Evolutionary conservation across 2,113 vertebrate species (phyloP).

Genomic region (Nannospalax galili): DNA sequence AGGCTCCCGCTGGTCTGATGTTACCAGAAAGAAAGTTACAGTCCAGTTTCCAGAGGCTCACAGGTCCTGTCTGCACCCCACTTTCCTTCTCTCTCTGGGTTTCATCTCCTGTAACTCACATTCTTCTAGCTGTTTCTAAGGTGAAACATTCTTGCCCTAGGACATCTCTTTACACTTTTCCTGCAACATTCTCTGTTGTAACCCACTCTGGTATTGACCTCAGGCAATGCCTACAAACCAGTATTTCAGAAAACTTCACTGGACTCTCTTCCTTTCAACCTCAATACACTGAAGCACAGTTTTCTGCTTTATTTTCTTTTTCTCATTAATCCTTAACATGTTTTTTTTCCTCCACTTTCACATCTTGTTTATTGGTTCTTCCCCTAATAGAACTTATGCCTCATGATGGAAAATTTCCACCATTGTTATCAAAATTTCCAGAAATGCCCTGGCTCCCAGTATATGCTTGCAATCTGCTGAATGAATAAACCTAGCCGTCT

Average conservation of each 20-base stretch:
- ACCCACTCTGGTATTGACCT: not conserved
- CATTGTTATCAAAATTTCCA: not conserved
- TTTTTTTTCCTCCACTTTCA: not conserved
- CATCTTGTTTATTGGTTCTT: not conserved
- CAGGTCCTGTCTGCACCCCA: not conserved
- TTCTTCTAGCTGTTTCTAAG: not conserved
- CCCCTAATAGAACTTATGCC: not conserved
- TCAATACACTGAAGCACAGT: not conserved
- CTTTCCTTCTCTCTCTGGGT: not conserved
- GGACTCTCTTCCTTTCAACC: not conserved
- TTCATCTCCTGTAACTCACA: not conserved
- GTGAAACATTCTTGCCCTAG: not conserved
- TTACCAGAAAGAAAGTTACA: not conserved
- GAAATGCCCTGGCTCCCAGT: not conserved
- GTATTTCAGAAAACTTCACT: not conserved
- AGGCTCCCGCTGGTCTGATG: not conserved
- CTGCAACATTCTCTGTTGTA: not conserved
- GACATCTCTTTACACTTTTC: not conserved
- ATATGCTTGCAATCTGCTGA: not conserved
- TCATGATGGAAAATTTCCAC: too few species aligned
- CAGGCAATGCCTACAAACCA: not conserved
- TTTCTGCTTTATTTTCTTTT: not conserved
- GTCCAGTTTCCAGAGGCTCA: not conserved
- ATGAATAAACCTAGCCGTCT: not conserved
- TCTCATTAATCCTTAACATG: not conserved